A percentile compares a stretch with the other conserved stretches of the same genome.
Conservation (phyloP, 1,140 invertebrate species). For the Pristionchus pacificus region DNA sequence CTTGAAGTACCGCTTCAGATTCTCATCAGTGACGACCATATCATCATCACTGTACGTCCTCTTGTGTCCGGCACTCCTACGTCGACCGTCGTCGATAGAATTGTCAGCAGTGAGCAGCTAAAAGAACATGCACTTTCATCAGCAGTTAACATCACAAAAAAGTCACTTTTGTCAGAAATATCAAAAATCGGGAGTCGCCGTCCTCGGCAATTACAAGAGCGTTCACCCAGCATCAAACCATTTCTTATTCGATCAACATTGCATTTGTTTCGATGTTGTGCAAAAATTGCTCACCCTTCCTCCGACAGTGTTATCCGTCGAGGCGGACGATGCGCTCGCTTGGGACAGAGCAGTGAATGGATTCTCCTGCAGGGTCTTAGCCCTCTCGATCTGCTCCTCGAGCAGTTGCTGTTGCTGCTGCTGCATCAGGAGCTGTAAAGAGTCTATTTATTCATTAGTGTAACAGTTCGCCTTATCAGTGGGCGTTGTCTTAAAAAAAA, state of each 20-base stretch:
- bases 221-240: no score
- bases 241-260: no score
- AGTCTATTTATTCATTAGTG: no score
- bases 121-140: no score
- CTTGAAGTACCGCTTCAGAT: conserved; percentile 35
- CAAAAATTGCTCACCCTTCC: conserved; percentile 17
- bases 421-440: conserved; percentile 32
- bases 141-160: no score
- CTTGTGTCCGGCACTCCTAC: neutral
- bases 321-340: conserved; percentile 6
- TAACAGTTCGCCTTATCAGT: no score
- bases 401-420: conserved; percentile 29
- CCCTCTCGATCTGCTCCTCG: conserved; percentile 12
- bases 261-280: no score
- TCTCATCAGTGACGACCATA: conserved; percentile 26
- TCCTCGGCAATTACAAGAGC: no score
- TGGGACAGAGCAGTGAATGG: conserved; percentile 9
- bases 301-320: conserved; percentile 25
- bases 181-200: no score
- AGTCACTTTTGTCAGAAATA: no score
- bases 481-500: no score
- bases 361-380: conserved; percentile 13
- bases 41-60: conserved; percentile 21
- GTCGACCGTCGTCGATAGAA: neutral
- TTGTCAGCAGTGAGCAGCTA: neutral